Evolutionary conservation across 2,113 vertebrate genomes (phyloP).

Genomic region (Amblyopsis rosae): DNA sequence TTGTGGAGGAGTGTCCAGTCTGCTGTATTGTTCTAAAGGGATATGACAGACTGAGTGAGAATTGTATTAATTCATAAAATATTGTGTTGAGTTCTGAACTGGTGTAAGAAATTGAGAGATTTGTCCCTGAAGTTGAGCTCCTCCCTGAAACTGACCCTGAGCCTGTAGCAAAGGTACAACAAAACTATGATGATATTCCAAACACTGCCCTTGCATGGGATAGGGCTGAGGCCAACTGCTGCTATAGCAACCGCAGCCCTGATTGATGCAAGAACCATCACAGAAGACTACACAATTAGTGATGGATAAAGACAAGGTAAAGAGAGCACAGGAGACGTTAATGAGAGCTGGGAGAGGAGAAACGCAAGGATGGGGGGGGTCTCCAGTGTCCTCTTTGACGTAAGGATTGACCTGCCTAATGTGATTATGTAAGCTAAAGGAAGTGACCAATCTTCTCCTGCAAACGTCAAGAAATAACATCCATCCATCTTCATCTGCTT

Average conservation of each 20-base stretch:
- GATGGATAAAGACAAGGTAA: neutral
- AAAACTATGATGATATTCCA: neutral
- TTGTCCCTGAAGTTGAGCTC: neutral
- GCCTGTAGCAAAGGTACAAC: neutral
- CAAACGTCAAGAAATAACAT: too few species aligned
- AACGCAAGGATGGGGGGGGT: neutral
- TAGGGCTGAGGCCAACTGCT: neutral
- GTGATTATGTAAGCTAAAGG: neutral
- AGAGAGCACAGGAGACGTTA: neutral
- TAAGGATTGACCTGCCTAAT: too few species aligned
- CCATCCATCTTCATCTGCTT: too few species aligned
- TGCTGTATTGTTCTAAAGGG: neutral
- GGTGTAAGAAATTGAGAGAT: neutral
- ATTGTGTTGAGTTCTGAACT: neutral
- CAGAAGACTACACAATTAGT: too few species aligned
- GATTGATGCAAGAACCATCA: neutral
- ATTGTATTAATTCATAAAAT: too few species aligned
- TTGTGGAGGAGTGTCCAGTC: neutral
- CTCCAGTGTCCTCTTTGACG: neutral
- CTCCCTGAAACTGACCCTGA: too few species aligned
- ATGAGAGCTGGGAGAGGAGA: constrained; percentile 1
- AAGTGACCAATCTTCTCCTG: neutral
- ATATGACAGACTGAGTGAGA: too few species aligned
- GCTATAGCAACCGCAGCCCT: too few species aligned
- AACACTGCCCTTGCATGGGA: too few species aligned